phyloP scores from a whole-genome alignment of 2,113 vertebrate species.

The Semnornis frantzii region DNA sequence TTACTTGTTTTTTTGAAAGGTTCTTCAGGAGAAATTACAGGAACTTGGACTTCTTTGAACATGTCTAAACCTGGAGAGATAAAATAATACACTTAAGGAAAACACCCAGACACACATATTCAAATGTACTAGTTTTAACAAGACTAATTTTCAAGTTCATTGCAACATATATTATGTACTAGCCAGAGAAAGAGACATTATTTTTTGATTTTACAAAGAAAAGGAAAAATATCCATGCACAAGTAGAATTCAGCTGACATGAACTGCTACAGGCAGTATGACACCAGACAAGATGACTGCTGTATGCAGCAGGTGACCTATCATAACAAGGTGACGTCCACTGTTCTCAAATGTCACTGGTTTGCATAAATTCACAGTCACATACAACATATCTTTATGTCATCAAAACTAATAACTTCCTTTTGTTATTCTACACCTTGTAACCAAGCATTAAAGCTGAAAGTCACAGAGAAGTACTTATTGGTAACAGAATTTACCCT shows the following conservation, averaged over 20 bases:
- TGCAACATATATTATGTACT: background rate
- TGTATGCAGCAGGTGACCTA: background rate
- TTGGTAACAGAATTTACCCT: background rate
- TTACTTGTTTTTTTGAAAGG: constrained; percentile 55
- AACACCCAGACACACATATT: background rate
- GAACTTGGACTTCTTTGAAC: background rate
- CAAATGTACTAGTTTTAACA: background rate
- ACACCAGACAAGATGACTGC: background rate
- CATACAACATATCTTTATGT: background rate
- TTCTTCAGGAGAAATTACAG: background rate
- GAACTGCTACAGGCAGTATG: background rate
- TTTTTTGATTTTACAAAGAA: background rate
- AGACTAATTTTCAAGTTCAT: background rate
- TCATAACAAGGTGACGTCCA: background rate
- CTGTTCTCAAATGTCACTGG: background rate
- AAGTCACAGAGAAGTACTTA: background rate
- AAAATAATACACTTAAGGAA: background rate
- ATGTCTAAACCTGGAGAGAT: constrained; percentile 24
- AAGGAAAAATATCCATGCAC: background rate
- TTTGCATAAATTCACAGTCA: background rate
- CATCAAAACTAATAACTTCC: background rate
- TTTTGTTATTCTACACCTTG: background rate
- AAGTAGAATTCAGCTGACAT: background rate
- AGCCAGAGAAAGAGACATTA: background rate
- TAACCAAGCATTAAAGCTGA: background rate